These are phyloP conservation scores for Umimayanthus kanabou DNA, from an alignment of 92 coral and sea anemone species.

Conservation along the genomic window DNA sequence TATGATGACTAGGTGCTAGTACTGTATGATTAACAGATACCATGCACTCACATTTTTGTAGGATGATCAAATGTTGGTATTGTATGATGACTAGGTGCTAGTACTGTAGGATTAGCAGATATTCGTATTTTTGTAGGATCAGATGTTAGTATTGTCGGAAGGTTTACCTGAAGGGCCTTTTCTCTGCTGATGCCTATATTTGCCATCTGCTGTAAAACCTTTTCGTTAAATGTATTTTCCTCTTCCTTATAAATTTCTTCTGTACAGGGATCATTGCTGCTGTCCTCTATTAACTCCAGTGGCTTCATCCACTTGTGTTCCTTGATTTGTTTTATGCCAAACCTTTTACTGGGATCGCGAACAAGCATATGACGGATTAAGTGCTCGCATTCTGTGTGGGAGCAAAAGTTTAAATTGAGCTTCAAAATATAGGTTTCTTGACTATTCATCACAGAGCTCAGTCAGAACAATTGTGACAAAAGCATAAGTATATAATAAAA, in stretches of 20 bases:
- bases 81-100: no score
- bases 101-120: no score
- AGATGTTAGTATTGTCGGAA: no score
- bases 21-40: no score
- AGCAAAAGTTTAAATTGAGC: not conserved
- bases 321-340: constrained; percentile 78
- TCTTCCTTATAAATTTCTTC: constrained; percentile 53
- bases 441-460: not conserved
- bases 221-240: constrained; percentile 60
- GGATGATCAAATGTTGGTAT: no score
- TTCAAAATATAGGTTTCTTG: not conserved
- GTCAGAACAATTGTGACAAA: not conserved
- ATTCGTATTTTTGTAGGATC: no score
- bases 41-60: no score
- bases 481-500: not conserved
- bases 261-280: constrained; percentile 25
- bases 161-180: constrained; percentile 77
- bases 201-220: constrained; percentile 77
- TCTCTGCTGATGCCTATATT: constrained; percentile 77
- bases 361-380: constrained; percentile 99
- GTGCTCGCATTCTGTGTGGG: constrained; percentile 84
- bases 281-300: constrained; percentile 37
- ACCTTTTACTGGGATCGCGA: constrained; percentile 86
- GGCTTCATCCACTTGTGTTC: constrained; percentile 89
- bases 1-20: no score